These are phyloP conservation scores for Dasyurus viverrinus DNA, from an alignment of 2,113 vertebrate genomes.

Conservation along the genomic window DNA sequence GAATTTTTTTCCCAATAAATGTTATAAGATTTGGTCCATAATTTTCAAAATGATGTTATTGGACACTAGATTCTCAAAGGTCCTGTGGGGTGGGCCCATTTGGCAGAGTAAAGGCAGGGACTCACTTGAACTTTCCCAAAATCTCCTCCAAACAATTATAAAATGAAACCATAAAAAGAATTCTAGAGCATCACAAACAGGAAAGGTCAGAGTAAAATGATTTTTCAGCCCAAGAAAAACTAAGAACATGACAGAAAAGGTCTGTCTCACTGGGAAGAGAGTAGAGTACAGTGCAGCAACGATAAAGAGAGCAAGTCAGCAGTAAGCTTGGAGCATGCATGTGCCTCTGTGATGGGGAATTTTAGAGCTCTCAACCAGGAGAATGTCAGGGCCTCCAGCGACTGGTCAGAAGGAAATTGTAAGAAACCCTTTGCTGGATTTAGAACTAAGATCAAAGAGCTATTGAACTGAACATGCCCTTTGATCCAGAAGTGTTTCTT, in stretches of 20 bases:
- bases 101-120: not conserved
- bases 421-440: no score
- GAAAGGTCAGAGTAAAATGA: no score
- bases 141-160: not conserved
- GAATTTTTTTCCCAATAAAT: not conserved
- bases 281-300: not conserved
- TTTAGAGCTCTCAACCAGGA: not conserved
- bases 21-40: not conserved
- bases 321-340: no score
- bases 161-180: not conserved
- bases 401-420: no score
- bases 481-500: no score
- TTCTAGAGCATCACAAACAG: not conserved
- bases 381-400: not conserved
- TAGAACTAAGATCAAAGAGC: no score
- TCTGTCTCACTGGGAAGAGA: not conserved
- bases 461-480: no score
- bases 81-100: not conserved
- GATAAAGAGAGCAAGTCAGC: not conserved
- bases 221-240: no score
- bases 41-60: not conserved
- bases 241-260: no score
- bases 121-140: not conserved
- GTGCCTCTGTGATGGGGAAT: not conserved
- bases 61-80: not conserved